Evolutionary conservation across 1,140 invertebrate species (phyloP), one percentile per base, ranked within the genome.

Genomic region (Drosophila tani): DNA sequence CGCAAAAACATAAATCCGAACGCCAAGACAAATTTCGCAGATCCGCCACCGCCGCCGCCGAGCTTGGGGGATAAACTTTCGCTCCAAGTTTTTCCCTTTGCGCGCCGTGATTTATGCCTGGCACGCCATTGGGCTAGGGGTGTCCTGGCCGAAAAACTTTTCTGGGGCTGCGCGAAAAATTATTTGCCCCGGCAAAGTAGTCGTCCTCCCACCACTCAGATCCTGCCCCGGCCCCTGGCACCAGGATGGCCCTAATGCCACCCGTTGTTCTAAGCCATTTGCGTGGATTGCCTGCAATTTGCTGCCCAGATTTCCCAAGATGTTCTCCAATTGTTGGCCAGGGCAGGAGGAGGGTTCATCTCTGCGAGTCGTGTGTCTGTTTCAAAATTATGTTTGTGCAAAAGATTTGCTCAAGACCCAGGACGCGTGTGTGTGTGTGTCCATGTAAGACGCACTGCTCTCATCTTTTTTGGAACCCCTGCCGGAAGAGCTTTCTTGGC

Each of bases 221-320:
- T 40, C 53, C 41, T 9, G n/a, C 38, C 29, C 45, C 57, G 41
- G 3, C 5, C 7, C 38, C 27, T 11, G 9, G 2, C 63, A 27
- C 5, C 49, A 29, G 41, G 12, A 24, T 58, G 58, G 49, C 58
- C 68, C 65, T 85, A 91, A 83, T 83, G 79, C 87, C 87, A 84
- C 87, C 87, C 88, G 87, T 91, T 87, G 87, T 88, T 91, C 83
- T 84, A 91, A 87, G 88, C 81, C 87, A 91, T 91, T 91, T 91
- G 87, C 88, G 78, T 91, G 88, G 87, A 91, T 91, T 91, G 87
- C 83, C 87, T 81, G 87, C 87, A 91, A 91, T 91, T 91, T 91
- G 87, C 87, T 84, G 81, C 76, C 70, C 78, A 91, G 87, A 91
- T 91, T 84, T 91, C 74, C 66, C 66, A 81, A 90, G 84, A 90